Conservation (phyloP, 2,888 invertebrate genomes). For the Nymphalis polychloros region DNA sequence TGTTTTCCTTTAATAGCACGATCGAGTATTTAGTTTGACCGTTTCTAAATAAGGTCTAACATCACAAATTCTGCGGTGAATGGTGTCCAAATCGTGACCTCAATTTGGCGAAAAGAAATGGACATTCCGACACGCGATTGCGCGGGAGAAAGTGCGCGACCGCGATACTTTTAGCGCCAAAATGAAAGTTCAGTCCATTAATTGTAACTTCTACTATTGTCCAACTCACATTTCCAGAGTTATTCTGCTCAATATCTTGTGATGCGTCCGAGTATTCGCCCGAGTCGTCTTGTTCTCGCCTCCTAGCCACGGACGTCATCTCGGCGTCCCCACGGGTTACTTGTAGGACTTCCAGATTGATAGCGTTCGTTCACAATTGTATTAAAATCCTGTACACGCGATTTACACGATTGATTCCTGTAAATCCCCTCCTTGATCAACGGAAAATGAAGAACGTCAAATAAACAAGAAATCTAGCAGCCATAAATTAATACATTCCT, state of each 20-base stretch:
- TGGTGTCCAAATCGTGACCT: conserved; percentile 73
- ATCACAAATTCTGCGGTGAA: conserved; percentile 62
- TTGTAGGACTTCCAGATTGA: conserved; percentile 76
- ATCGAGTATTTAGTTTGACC: conserved; percentile 5
- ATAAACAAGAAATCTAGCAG: conserved; percentile 73
- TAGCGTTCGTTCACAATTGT: conserved; percentile 51
- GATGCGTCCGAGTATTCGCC: conserved; percentile 78
- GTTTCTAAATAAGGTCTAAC: conserved; percentile 20
- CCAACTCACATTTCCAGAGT: conserved; percentile 73
- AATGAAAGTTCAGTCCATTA: conserved; percentile 65
- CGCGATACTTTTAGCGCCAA: conserved; percentile 71
- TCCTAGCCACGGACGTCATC: conserved; percentile 75
- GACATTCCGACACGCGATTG: conserved; percentile 74
- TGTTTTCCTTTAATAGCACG: conserved; percentile 14
- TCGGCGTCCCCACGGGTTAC: conserved; percentile 70
- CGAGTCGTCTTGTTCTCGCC: conserved; percentile 71
- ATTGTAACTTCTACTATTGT: conserved; percentile 43
- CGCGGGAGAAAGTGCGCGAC: conserved; percentile 73
- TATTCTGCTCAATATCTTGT: conserved; percentile 72
- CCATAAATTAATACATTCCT: conserved; percentile 65
- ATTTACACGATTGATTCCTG: conserved; percentile 53
- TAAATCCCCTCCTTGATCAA: conserved; percentile 64
- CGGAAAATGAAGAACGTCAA: conserved; percentile 72
- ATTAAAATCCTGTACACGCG: conserved; percentile 48
- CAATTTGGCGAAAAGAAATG: conserved; percentile 77